Conservation (phyloP, 2,797 vertebrate species). For the Bufotes viridis region DNA sequence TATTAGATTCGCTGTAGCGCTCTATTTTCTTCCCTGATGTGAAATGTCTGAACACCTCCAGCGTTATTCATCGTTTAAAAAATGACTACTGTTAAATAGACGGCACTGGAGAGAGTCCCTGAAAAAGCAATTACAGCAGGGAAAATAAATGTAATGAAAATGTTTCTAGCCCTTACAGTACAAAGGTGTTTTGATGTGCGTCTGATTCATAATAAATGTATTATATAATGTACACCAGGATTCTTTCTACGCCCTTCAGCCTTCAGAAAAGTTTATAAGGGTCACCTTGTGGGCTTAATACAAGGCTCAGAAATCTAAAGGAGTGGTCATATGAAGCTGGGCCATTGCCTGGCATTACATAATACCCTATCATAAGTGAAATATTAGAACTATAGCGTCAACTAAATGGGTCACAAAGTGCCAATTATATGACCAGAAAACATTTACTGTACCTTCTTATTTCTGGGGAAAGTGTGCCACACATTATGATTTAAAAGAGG, state of each 20-base stretch:
- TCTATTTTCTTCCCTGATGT: slow-evolving; percentile 35
- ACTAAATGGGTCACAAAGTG: not conserved
- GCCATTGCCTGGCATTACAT: not conserved
- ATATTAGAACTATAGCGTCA: not conserved
- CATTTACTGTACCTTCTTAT: not conserved
- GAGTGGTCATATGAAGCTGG: not conserved
- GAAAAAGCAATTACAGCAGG: slow-evolving; percentile 12
- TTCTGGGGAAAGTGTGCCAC: not conserved
- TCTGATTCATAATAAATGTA: not conserved
- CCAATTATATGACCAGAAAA: not conserved
- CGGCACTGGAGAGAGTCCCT: slow-evolving; percentile 15
- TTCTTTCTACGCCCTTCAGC: slow-evolving; percentile 1
- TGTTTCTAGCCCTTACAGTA: slow-evolving; percentile 11
- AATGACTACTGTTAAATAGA: slow-evolving; percentile 29
- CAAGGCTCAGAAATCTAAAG: not conserved
- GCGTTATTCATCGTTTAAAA: slow-evolving; percentile 7
- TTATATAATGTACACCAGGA: not conserved
- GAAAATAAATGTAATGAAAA: slow-evolving; percentile 41
- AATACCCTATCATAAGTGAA: not conserved
- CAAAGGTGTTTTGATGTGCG: slow-evolving; percentile 27
- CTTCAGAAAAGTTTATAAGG: not conserved
- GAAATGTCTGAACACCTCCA: slow-evolving; percentile 13
- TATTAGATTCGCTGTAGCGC: slow-evolving; percentile 25
- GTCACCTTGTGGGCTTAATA: not conserved
- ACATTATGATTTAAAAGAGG: not conserved